Base-by-base conservation (phyloP, 1,140 invertebrate species). In the Vanessa tameamea region DNA sequence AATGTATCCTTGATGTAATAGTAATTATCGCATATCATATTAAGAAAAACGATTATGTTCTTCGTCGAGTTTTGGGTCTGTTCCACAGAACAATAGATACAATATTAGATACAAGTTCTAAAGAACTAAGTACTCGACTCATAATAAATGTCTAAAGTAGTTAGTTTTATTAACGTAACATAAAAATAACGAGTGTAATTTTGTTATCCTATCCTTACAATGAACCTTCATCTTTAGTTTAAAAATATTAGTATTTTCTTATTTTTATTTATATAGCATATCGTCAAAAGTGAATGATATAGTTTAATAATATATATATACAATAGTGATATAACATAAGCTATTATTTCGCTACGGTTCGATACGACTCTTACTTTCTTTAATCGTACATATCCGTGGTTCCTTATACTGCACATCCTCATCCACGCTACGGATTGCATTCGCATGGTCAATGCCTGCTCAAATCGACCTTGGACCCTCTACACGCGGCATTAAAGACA, bases 361-460 rank as follows among this genome's bases (percentile, higher is more conserved):
- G 74, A 51, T 80, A 80, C 69, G 65, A 82, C 85, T 89, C 82
- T 90, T 90, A 90, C 87, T 91, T 91, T 91, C 82, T 64, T 87
- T 82, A 84, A 78, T 82, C 63, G 79, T 83, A 79, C 81, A 82
- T 81, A 83, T 77, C 69, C 69, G 69, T 72, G 79, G 78, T 88
- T 89, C 84, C 85, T 86, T 79, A 76, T 84, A 77, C 80, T 77
- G 78, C 65, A 74, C 66, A 84, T 85, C 81, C 82, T 82, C 75
- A 76, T 78, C 79, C 69, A 79, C 77, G 79, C 76, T 71, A 79
- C 37, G 37, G 7, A 43, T 43, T 65, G 64, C 68, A 65, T 53
- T 71, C 51, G 73, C 78, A 73, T 67, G 72, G 74, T 68, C 72
- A 69, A 71, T 69, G 47, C 16, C 63, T 64, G 50, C 71, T 76